Percentiles rank a stretch among this genome's conserved stretches.
Evolutionary conservation across 2,113 vertebrate genomes (phyloP).

Genomic region (Macaca mulatta): DNA sequence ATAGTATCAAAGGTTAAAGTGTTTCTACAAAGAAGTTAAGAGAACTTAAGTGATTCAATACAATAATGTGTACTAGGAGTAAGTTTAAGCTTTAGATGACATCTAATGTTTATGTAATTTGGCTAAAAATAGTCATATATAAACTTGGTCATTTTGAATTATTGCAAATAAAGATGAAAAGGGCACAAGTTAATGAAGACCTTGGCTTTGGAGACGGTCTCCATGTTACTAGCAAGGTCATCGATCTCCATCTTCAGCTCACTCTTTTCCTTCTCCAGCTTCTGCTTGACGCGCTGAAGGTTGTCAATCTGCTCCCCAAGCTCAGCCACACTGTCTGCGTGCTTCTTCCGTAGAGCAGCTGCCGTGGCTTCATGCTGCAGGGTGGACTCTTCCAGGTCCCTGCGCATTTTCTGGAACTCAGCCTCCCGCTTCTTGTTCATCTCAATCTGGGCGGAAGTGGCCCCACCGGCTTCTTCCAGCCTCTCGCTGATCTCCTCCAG

Average conservation of each 20-base stretch:
- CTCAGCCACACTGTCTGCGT: slow-evolving; percentile 91
- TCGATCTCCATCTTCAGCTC: slow-evolving; percentile 95
- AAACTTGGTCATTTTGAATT: background rate
- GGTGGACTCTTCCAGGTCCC: slow-evolving; percentile 92
- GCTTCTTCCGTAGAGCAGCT: slow-evolving; percentile 90
- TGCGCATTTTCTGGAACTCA: slow-evolving; percentile 93
- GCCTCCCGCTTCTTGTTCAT: slow-evolving; percentile 96
- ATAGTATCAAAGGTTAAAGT: background rate
- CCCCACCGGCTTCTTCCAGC: slow-evolving; percentile 93
- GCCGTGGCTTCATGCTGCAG: slow-evolving; percentile 92
- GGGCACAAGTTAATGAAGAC: slow-evolving; percentile 66
- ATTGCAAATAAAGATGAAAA: background rate
- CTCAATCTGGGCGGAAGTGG: slow-evolving; percentile 90
- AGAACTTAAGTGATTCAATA: background rate
- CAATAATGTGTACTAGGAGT: background rate
- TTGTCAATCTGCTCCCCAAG: slow-evolving; percentile 93
- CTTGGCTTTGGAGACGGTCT: slow-evolving; percentile 89
- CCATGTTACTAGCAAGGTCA: slow-evolving; percentile 91
- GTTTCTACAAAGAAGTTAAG: background rate
- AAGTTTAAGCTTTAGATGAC: slow-evolving; percentile 9
- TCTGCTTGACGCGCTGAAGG: slow-evolving; percentile 93
- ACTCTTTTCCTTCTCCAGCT: slow-evolving; percentile 92
- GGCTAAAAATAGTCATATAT: background rate
- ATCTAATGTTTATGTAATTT: background rate
- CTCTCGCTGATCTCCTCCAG: slow-evolving; percentile 94